These are phyloP conservation scores for Hermetia illucens DNA, from an alignment of 1,140 invertebrate species.

Conservation along the genomic window DNA sequence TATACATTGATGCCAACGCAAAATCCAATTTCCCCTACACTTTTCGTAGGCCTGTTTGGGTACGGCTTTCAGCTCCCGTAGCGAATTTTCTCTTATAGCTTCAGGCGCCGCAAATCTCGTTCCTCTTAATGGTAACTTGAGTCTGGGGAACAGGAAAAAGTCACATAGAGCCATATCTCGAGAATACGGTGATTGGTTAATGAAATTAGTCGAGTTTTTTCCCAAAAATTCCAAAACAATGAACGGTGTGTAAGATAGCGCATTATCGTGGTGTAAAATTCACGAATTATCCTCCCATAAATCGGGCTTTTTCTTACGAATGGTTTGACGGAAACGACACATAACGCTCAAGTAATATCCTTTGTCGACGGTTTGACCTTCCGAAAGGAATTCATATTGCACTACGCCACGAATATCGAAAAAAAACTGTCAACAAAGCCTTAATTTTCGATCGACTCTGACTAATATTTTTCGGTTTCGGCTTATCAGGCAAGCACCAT, in stretches of 20 bases:
- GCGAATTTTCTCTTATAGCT: constrained; percentile 2
- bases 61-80: neutral
- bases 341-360: constrained; percentile 15
- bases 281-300: constrained; percentile 9
- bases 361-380: constrained; percentile 19
- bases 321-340: constrained; percentile 3
- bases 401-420: constrained; percentile 13
- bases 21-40: neutral
- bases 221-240: constrained; percentile 11
- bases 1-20: neutral
- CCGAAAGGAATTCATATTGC: constrained; percentile 19
- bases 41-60: constrained; percentile 1
- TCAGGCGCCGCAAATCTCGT: neutral
- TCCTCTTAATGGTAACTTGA: constrained; percentile 7
- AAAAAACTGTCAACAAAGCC: constrained; percentile 13
- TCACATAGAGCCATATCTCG: constrained; percentile 20
- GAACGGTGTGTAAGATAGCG: constrained; percentile 1
- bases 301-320: constrained; percentile 7
- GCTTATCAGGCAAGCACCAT: no score
- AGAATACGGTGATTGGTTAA: constrained; percentile 12
- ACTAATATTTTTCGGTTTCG: no score
- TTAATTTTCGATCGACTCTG: constrained; percentile 10
- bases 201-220: constrained; percentile 6
- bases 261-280: constrained; percentile 12
- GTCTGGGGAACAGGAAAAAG: no score